phyloP scores from a whole-genome alignment of 2,113 vertebrate genomes.

The Amblyopsis rosae region DNA sequence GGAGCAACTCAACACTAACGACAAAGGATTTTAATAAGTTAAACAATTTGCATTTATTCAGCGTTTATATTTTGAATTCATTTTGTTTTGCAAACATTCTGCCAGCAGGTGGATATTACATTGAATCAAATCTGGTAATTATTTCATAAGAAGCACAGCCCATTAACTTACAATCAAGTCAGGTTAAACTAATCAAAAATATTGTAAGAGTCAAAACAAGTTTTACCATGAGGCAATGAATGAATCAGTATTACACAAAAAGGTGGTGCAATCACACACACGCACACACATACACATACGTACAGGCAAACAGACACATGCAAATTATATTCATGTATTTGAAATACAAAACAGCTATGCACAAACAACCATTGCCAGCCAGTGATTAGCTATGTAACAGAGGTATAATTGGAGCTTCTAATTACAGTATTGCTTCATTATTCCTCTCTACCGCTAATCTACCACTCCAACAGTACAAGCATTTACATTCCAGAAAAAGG shows the following conservation, averaged over 20 bases:
- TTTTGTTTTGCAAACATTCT: slow-evolving; percentile 70
- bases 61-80: slow-evolving; percentile 45
- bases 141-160: slow-evolving; percentile 61
- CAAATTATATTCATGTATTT: slow-evolving; percentile 30
- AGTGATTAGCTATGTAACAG: slow-evolving; percentile 62
- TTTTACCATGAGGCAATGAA: slow-evolving; percentile 33
- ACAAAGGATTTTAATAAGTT: slow-evolving; percentile 34
- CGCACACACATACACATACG: slow-evolving; percentile 28
- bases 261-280: slow-evolving; percentile 9
- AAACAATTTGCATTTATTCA: slow-evolving; percentile 60
- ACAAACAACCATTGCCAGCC: slow-evolving; percentile 55
- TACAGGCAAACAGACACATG: slow-evolving; percentile 22
- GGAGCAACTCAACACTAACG: slow-evolving; percentile 27
- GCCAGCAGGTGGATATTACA: slow-evolving; percentile 72
- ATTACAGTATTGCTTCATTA: slow-evolving; percentile 61
- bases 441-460: slow-evolving; percentile 63
- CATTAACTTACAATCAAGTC: slow-evolving; percentile 64
- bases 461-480: slow-evolving; percentile 29
- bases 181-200: slow-evolving; percentile 29
- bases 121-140: slow-evolving; percentile 48
- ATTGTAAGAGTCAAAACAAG: slow-evolving; percentile 25
- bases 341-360: slow-evolving; percentile 45
- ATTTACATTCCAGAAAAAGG: slow-evolving; percentile 57
- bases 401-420: slow-evolving; percentile 64
- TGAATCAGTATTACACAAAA: slow-evolving; percentile 39